phyloP scores from a whole-genome alignment of 2,888 invertebrate species.

The Dolichomitus sp. region DNA sequence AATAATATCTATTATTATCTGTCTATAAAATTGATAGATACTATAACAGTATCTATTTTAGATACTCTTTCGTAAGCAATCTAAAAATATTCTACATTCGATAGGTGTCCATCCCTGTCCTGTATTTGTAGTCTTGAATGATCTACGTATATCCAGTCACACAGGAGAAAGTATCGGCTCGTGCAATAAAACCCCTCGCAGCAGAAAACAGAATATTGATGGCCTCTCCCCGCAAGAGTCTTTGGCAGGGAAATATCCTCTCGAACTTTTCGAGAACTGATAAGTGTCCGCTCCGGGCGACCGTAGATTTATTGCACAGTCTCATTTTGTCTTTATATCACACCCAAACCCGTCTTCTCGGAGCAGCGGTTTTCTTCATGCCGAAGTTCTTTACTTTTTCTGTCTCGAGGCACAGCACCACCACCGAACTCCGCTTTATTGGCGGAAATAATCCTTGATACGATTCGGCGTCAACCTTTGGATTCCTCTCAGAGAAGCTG shows the following conservation, averaged over 20 bases:
- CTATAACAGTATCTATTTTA: too few species aligned
- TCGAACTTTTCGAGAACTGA: constrained; percentile 76
- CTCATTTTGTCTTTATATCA: constrained; percentile 50
- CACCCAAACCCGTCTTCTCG: neutral
- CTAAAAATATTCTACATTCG: too few species aligned
- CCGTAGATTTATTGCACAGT: constrained; percentile 81
- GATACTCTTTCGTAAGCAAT: too few species aligned
- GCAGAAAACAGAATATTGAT: constrained; percentile 10
- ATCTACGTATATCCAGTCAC: neutral
- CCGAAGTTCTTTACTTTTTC: constrained; percentile 71
- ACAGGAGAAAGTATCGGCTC: neutral
- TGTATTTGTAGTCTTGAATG: neutral
- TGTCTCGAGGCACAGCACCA: constrained; percentile 20
- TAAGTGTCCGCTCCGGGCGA: constrained; percentile 84
- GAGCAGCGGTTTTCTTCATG: constrained; percentile 32
- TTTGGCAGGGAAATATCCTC: constrained; percentile 53
- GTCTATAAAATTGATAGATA: too few species aligned
- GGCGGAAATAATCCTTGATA: constrained; percentile 85
- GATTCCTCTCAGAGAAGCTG: constrained; percentile 55
- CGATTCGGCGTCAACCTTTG: constrained; percentile 77
- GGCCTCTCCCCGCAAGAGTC: constrained; percentile 17
- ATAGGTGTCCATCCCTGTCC: too few species aligned
- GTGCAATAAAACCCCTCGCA: constrained; percentile 9
- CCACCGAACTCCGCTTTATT: constrained; percentile 80
- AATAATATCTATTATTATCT: too few species aligned